Evolutionary conservation across 2,797 vertebrate genomes (phyloP), one percentile per base, ranked within the genome.

Genomic region (Esox lucius): DNA sequence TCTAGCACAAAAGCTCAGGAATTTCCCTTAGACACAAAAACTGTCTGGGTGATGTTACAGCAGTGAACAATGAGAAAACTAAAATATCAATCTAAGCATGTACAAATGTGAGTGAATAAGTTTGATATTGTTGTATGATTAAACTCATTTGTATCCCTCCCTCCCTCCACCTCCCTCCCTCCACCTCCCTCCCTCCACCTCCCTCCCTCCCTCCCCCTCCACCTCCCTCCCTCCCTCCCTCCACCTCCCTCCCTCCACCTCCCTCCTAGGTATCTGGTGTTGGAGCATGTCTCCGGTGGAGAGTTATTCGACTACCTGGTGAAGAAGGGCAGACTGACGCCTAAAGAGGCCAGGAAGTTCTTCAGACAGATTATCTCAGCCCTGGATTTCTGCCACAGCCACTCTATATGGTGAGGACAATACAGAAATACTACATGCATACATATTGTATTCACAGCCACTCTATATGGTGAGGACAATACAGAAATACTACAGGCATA

Each of bases 331-430:
- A 87, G 96, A 26, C 85, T 97, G 79, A 97, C 96, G 15, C 96
- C 96, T 72, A 97, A 96, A 90, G 96, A 97, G 85, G 96, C 96
- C 67, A 89, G 96, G 67, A 97, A 96, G 84, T 97, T 97, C 91
- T 97, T 97, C 92, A 95, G 96, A 84, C 96, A 97, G 89, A 97
- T 97, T 62, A 96, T 97, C 86, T 97, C 96, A 0, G 96, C 96
- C 6, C 91, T 97, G 73, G 96, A 97, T 82, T 97, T 97, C 91
- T 97, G 96, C 89, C 96, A 97, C 75, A 96, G 91, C 84, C 95
- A 97, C 85, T 97, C 96, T 81, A 97, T 97, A 90, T 97, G 96
- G 96, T 97, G 79, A 86, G 42, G 68, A 28, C 48, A 70, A 7
- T 24, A 24, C 11, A 15, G 2, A 46, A 26, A 62, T 62, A 62